Evolutionary conservation across 2,113 vertebrate species (phyloP), one percentile per base, ranked within the genome.

Genomic region (Arvicanthis niloticus): DNA sequence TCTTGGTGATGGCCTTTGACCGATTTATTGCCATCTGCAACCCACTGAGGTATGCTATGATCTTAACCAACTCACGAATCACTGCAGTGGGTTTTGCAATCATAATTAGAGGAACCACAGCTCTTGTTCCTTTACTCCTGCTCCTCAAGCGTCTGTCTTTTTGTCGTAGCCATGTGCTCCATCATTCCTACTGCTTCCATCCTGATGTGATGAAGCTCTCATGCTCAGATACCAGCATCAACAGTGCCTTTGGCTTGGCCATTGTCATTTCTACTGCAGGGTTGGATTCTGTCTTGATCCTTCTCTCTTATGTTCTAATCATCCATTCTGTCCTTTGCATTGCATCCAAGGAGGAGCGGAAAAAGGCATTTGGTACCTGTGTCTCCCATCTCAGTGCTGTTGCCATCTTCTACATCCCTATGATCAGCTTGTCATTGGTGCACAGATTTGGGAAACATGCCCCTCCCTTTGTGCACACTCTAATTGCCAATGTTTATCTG

Each of bases 1-100:
- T 98, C 31, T 62, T 98, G 89, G 95, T 87, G 0, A 98, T 98
- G 98, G 98, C 96, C 45, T 98, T 98, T 29, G 96, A 98, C 56
- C 40, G 75, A n/a, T 98, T 94, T 3, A 51, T 98, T 92, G 98
- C 98, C 95, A 97, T 98, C 92, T 96, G 94, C 80, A 96, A 98
- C 42, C 98, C 98, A 0, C 60, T 98, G 40, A 73, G 90, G 1
- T 98, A 98, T 22, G 72, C 89, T 85, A 92, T 88, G 22, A 95
- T 98, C 77, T 95, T 98, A 94, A 97, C 95, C 53, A 97, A 87
- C 58, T 95, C 96, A 62, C 42, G 92, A 21, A 98, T 98, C 81
- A 97, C 96, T 31, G 95, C 94, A 42, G 53, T 81, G n/a, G 97
- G 94, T 1, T 93, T 98, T 90, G 95, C 26, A 26, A 67, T 93